Evolutionary conservation across 2,888 invertebrate genomes (phyloP).

Genomic region (Cataglyphis livida): DNA sequence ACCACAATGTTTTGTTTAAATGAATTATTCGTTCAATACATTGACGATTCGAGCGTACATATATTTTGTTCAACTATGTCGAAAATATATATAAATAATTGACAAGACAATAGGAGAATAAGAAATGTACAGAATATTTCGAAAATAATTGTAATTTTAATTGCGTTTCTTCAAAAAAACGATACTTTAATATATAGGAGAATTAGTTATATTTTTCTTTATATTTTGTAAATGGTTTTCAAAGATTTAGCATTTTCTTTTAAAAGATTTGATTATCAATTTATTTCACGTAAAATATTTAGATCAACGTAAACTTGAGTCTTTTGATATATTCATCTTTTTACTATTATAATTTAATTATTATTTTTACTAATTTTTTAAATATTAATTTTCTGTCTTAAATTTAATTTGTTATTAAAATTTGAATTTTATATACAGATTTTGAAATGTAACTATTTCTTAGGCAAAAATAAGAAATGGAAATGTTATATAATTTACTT

Average conservation of each 20-base stretch:
- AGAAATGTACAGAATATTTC: neutral
- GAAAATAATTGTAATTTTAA: constrained; percentile 15
- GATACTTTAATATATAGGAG: neutral
- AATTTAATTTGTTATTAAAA: neutral
- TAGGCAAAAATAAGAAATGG: neutral
- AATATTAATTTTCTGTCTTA: neutral
- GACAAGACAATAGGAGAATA: neutral
- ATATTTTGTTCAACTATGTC: constrained; percentile 15
- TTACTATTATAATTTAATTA: neutral
- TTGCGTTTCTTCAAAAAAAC: neutral
- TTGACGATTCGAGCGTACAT: constrained; percentile 14
- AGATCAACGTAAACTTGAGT: neutral
- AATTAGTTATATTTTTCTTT: neutral
- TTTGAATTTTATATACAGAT: neutral
- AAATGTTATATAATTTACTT: neutral
- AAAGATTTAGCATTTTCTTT: neutral
- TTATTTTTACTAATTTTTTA: neutral
- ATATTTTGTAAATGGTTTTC: neutral
- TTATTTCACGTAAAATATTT: neutral
- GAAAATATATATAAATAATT: constrained; percentile 14
- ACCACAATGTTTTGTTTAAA: constrained; percentile 1
- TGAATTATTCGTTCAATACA: constrained; percentile 11
- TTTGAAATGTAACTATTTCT: neutral
- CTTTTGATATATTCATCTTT: neutral
- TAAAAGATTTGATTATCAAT: neutral